Conservation (phyloP, 1,140 invertebrate species). For the Drosophila sproati region DNA sequence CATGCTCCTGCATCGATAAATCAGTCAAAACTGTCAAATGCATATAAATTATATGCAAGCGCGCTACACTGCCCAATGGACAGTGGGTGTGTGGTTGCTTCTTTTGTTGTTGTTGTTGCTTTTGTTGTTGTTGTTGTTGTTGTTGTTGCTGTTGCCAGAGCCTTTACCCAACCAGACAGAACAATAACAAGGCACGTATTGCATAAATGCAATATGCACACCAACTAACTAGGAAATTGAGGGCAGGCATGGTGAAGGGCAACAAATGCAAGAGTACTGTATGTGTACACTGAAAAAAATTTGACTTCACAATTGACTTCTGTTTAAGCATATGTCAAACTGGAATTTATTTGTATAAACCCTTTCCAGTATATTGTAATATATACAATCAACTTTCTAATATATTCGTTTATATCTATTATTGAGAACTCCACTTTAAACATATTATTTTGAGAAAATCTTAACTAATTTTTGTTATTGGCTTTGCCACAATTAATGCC, state of each 20-base stretch:
- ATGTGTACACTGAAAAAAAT: background rate
- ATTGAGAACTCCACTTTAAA: no score
- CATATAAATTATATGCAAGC: constrained; percentile 82
- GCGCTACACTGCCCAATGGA: constrained; percentile 58
- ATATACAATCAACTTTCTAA: no score
- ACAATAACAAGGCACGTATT: constrained; percentile 80
- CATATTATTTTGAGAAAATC: no score
- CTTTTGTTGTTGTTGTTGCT: constrained; percentile 1
- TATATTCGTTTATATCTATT: no score
- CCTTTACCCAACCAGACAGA: constrained; percentile 51
- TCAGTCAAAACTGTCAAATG: constrained; percentile 83
- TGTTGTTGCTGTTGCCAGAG: constrained; percentile 8
- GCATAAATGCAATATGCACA: constrained; percentile 77
- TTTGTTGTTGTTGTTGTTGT: background rate
- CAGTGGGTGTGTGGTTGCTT: constrained; percentile 24
- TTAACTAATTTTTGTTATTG: no score
- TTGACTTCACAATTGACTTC: no score
- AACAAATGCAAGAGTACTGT: background rate
- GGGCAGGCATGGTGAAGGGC: background rate
- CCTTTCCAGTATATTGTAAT: no score
- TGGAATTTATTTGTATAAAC: no score
- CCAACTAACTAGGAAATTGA: constrained; percentile 2
- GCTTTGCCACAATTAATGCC: no score
- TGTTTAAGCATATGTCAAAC: no score
- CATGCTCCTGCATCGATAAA: constrained; percentile 80